Base-by-base conservation (phyloP, 2,113 vertebrate genomes). In the Syrmaticus mikado region DNA sequence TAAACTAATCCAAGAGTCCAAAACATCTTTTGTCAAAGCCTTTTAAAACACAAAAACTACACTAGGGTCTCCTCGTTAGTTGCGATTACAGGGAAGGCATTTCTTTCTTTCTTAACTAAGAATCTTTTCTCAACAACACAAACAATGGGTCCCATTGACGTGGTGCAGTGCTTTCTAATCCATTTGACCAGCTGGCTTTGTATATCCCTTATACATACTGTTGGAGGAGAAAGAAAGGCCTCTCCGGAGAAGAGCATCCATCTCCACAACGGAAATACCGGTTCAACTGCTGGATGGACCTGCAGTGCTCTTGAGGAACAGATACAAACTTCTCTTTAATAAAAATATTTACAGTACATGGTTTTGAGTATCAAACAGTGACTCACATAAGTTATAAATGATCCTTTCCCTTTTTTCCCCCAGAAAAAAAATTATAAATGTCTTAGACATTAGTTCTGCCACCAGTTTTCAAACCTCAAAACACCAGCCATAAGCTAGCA, bases 41-140 rank as follows among this genome's bases (percentile, higher is more conserved):
- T 93, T 95, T 97, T 94, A 82, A 82, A 93, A 96, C 89, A 71
- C 66, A 87, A 95, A 93, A 96, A 73, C 91, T 94, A 94, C 89
- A 94, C 87, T 78, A 52, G 82, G 67, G 76, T 94, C 85, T 92
- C 85, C 90, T 96, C 41, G 34, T 96, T 96, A 94, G 95, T 86
- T 89, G 83, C 3, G 28, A 97, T 96, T 94, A 97, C 70, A 92
- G 73, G 61, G 67, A 48, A 94, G 64, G 70, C 68, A 92, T 92
- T 94, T 89, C 91, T 93, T 95, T 87, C 73, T 93, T 94, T 93
- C 87, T 85, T 82, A 50, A 84, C 70, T 85, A 87, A 89, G 82
- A 94, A 53, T 67, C 82, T 94, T 80, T 82, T 89, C 91, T 78
- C 73, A 89, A 40, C 85, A 83, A 87, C 93, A 96, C 87, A 96